These are phyloP conservation scores for Drosophila pandora DNA, from an alignment of 1,140 invertebrate species.

Conservation along the genomic window DNA sequence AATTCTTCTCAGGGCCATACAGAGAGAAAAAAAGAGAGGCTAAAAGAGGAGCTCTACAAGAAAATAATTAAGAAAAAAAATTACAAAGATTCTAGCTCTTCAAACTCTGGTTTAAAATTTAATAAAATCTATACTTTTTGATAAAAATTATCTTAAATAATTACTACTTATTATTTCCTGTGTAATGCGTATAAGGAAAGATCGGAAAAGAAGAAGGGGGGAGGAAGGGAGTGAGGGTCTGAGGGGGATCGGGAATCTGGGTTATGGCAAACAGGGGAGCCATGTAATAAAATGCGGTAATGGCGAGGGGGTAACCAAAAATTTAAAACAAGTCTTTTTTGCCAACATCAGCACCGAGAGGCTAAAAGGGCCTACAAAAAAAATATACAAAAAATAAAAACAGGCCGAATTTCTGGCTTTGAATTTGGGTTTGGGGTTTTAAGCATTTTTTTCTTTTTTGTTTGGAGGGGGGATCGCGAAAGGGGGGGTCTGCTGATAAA, in stretches of 20 bases:
- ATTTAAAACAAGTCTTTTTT: conserved; percentile 28
- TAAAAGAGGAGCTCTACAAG: not conserved
- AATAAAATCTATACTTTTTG: too few species aligned
- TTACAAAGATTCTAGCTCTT: too few species aligned
- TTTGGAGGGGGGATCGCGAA: not conserved
- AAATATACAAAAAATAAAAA: conserved; percentile 25
- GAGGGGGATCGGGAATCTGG: conserved; percentile 32
- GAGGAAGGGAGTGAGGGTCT: not conserved
- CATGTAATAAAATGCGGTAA: conserved; percentile 54
- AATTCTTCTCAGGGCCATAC: conserved; percentile 21
- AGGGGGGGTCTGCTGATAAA: conserved; percentile 10
- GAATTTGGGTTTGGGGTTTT: conserved; percentile 22
- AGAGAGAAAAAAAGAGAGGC: not conserved
- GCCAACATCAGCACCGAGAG: conserved; percentile 23
- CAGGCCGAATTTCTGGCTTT: conserved; percentile 35
- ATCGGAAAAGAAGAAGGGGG: not conserved
- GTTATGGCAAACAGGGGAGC: conserved; percentile 49
- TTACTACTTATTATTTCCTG: not conserved
- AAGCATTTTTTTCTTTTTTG: not conserved
- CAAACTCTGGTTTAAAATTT: too few species aligned
- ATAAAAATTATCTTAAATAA: too few species aligned
- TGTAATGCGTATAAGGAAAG: not conserved
- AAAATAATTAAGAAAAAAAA: not conserved
- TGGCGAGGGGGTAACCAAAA: conserved; percentile 32
- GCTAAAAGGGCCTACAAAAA: conserved; percentile 27